Base-by-base conservation (phyloP, 2,797 vertebrate species). In the Philypnodon macrostomus region DNA sequence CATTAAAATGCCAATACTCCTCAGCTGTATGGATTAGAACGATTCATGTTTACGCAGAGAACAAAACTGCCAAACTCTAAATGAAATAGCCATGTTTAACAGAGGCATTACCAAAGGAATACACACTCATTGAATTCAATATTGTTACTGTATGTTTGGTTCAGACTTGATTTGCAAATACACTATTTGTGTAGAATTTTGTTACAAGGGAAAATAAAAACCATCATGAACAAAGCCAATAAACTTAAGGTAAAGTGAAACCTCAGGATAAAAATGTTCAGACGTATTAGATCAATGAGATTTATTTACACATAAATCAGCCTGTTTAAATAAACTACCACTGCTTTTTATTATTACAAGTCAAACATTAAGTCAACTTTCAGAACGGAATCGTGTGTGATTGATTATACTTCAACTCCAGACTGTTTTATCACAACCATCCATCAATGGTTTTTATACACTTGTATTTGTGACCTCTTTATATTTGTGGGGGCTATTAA, bases 91-190 rank as follows among this genome's bases (percentile, higher is more conserved):
- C 38, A 29, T 16, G 34, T 4, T 13, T 16, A n/a, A n/a, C n/a
- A n/a, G 18, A 29, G 56, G 34, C 42, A 37, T 40, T 37, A 56
- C 37, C 73, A 79, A 79, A 83, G 56, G 7, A 40, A 21, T 4
- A 2, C 0, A 4, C 33, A 31, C 0, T 4, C 33, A 31, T 12
- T 2, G 16, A 10, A 19, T 29, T 2, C 32, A 33, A 6, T 13
- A 14, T 16, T 29, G 40, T 42, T 17, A 29, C 26, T 42, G 40
- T 29, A 5, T 1, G 8, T 29, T 15, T 15, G 1, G 18, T 3
- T 29, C 27, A 29, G 27, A 29, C 12, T 2, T 3, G 2, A 17
- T 11, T 17, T 18, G 3, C 4, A 14, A 21, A 23, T 8, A 23
- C 7, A 14, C n/a, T n/a, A 13, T 23, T 39, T 23, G 14, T 21